These are phyloP conservation scores for Sarcophaga rosellei DNA, from an alignment of 2,888 invertebrate species.

Conservation along the genomic window DNA sequence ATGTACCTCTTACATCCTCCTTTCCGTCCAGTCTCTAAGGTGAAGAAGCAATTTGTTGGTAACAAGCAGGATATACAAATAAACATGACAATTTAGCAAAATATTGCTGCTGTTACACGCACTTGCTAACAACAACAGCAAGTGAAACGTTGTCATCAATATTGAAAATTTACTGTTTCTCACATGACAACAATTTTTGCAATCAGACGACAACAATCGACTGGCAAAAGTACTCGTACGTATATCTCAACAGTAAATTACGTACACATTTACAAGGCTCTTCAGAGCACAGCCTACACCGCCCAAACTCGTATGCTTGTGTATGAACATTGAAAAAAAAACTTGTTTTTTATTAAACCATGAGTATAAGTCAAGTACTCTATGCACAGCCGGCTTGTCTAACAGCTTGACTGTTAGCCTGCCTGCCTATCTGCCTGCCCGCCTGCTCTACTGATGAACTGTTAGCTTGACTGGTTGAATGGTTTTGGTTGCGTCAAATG, in stretches of 20 bases:
- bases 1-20: not conserved
- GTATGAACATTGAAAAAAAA: not conserved
- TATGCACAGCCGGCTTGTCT: conserved; percentile 7
- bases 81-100: conserved; percentile 29
- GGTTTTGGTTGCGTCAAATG: conserved; percentile 12
- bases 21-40: not conserved
- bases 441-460: not conserved
- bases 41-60: conserved; percentile 29
- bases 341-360: not conserved
- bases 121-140: not conserved
- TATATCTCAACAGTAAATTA: not conserved
- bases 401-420: not conserved
- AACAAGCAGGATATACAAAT: conserved; percentile 36
- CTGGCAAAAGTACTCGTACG: conserved; percentile 22
- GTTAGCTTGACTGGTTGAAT: conserved; percentile 27
- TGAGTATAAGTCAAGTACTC: not conserved
- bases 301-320: not conserved
- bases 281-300: too few species aligned
- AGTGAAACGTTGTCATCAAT: conserved; percentile 47
- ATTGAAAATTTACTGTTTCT: conserved; percentile 46
- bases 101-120: conserved; percentile 2
- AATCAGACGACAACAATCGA: not conserved
- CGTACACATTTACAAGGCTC: conserved; percentile 4
- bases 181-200: conserved; percentile 53
- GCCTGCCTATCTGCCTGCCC: not conserved